These are phyloP conservation scores for Hippoglossus hippoglossus DNA, from an alignment of 2,797 vertebrate species.

Conservation along the genomic window DNA sequence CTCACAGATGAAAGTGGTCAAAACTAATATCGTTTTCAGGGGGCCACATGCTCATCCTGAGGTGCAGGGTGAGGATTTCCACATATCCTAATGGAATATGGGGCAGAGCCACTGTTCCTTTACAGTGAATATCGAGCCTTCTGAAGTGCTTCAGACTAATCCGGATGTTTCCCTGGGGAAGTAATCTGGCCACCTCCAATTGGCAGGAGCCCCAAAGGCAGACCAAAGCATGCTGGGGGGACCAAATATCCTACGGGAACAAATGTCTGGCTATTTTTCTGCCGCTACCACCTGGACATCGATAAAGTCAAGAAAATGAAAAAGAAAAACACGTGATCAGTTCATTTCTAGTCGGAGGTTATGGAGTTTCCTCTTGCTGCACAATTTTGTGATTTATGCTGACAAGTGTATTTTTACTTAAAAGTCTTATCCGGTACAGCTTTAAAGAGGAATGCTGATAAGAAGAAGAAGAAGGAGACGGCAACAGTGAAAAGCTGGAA, in stretches of 20 bases:
- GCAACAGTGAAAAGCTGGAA: slow-evolving; percentile 21
- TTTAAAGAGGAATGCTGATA: slow-evolving; percentile 19
- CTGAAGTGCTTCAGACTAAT: not conserved
- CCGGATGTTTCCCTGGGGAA: not conserved
- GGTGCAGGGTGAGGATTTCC: no score
- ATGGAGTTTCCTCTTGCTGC: slow-evolving; percentile 9
- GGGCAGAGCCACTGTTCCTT: not conserved
- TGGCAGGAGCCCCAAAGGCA: not conserved
- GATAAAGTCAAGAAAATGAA: not conserved
- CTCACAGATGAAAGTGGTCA: not conserved
- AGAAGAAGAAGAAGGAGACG: not conserved
- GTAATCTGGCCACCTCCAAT: not conserved
- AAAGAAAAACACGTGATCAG: not conserved
- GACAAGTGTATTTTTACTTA: slow-evolving; percentile 22
- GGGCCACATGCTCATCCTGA: no score
- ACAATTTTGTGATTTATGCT: no score
- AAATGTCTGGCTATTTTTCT: not conserved
- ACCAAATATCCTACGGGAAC: not conserved
- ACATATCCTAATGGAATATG: no score
- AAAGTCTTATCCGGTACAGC: not conserved
- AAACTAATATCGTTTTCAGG: no score
- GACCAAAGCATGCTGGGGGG: not conserved
- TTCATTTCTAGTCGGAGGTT: slow-evolving; percentile 1
- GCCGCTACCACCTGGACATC: not conserved
- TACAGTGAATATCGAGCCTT: not conserved